Evolutionary conservation across 1,140 invertebrate species (phyloP), one percentile per base, ranked within the genome.

Genomic region (Aphaenogaster rudis): DNA sequence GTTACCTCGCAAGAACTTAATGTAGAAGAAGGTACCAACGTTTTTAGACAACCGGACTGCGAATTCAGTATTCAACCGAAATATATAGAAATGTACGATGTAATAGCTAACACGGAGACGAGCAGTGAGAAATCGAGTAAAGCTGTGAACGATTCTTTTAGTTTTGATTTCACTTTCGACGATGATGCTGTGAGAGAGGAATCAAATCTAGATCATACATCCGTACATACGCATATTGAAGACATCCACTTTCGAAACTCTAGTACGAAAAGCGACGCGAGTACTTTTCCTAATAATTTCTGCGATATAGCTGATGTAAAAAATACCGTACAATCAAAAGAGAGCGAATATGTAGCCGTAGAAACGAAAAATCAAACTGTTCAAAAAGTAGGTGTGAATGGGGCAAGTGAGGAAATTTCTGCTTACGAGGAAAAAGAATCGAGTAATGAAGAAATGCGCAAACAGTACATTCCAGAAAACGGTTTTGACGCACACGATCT

Each of bases 131-230:
- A 74, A 1, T 72, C 76, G 13, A 78, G 54, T 69, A 86, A 66
- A 13, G 66, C 64, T 21, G 21, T 80, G 54, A 72, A 87, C 52
- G 86, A 86, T 67, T 92, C 88, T n/a, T 69, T 86, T n/a, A 36
- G 61, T 67, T 92, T 86, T 79, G 80, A 67, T 72, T 90, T 91
- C 17, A 64, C 86, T 36, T 88, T 91, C 57, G 85, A 91, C 28
- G 77, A 86, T 15, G 52, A 86, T 50, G 45, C 76, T 21, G 50
- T 57, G n/a, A 69, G 81, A 72, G 67, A 88, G 54, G 78, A 88
- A 86, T 88, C 86, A 87, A 91, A 91, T 86, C 1, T 88, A 86
- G 77, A 86, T 76, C 85, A 86, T 88, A 86, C 78, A 87, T 90
- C 82, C 85, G 71, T 91, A 89, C 86, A 91, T 88, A 88, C 50